Conservation (phyloP, 2,888 invertebrate species). For the Andrena bicolor region DNA sequence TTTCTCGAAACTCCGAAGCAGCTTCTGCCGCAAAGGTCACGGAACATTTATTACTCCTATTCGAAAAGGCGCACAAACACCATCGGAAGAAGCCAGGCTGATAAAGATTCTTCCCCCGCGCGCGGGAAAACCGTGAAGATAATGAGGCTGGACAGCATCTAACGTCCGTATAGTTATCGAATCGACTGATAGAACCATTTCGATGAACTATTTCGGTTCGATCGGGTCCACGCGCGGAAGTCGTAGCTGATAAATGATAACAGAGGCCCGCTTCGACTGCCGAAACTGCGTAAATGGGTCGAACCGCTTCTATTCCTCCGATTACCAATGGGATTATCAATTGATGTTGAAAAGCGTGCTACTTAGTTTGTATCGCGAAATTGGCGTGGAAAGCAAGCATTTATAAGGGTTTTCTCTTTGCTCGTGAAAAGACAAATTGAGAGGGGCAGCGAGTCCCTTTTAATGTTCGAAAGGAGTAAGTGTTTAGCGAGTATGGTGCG, state of each 20-base stretch:
- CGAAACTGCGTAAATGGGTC: conserved; percentile 37
- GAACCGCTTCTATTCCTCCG: conserved; percentile 14
- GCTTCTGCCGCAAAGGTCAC: conserved; percentile 67
- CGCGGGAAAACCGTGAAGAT: conserved; percentile 58
- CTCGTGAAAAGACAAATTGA: too few relatives aligned
- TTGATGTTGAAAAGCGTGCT: neutral
- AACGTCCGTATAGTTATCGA: conserved; percentile 48
- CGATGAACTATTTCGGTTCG: conserved; percentile 53
- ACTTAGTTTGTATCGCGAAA: too few relatives aligned
- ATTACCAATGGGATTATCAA: conserved; percentile 13
- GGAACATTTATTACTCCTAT: conserved; percentile 74
- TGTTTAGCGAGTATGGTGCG: too few relatives aligned
- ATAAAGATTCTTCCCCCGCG: conserved; percentile 76
- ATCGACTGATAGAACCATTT: conserved; percentile 59
- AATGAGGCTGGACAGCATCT: conserved; percentile 33
- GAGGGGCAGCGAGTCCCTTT: too few relatives aligned
- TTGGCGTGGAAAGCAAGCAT: too few relatives aligned
- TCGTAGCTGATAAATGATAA: conserved; percentile 56
- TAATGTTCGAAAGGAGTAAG: too few relatives aligned
- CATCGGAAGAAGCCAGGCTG: conserved; percentile 49
- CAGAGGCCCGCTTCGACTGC: conserved; percentile 16
- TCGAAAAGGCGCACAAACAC: conserved; percentile 69
- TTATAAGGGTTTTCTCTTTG: too few relatives aligned
- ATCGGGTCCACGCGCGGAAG: conserved; percentile 57
- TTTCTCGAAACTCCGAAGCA: conserved; percentile 46